These are phyloP conservation scores for Drosophila phalerata DNA, from an alignment of 2,888 invertebrate species.

Conservation along the genomic window DNA sequence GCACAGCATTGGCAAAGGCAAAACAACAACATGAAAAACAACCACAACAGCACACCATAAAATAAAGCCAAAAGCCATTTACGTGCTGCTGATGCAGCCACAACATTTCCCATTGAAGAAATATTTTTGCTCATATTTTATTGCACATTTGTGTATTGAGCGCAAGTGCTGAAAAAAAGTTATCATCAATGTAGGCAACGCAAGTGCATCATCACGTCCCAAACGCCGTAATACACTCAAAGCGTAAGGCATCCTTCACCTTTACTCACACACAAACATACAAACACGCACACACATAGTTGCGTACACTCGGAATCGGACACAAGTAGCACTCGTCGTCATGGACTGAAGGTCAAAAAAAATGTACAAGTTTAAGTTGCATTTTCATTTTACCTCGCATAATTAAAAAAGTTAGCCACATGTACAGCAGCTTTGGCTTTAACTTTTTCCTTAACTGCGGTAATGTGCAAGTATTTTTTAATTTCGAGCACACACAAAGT, in stretches of 20 bases:
- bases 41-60: constrained; percentile 53
- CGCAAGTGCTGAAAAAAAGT: constrained; percentile 72
- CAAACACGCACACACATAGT: constrained; percentile 17
- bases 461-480: constrained; percentile 28
- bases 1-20: constrained; percentile 61
- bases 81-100: constrained; percentile 36
- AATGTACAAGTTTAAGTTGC: constrained; percentile 46
- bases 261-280: constrained; percentile 15
- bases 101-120: constrained; percentile 35
- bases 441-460: constrained; percentile 40
- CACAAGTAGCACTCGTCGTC: constrained; percentile 40
- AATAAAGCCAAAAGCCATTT: constrained; percentile 79
- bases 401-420: constrained; percentile 66
- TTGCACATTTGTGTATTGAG: constrained; percentile 80
- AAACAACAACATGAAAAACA: constrained; percentile 26
- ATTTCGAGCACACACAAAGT: constrained; percentile 28
- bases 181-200: constrained; percentile 64
- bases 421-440: constrained; percentile 30
- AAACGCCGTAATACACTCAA: constrained; percentile 47
- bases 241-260: constrained; percentile 25
- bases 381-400: constrained; percentile 60
- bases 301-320: constrained; percentile 19
- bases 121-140: constrained; percentile 79
- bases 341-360: constrained; percentile 45
- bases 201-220: constrained; percentile 69